Evolutionary conservation across 2,888 invertebrate species (phyloP), one percentile per base, ranked within the genome.

Genomic region (Morpho helenor): DNA sequence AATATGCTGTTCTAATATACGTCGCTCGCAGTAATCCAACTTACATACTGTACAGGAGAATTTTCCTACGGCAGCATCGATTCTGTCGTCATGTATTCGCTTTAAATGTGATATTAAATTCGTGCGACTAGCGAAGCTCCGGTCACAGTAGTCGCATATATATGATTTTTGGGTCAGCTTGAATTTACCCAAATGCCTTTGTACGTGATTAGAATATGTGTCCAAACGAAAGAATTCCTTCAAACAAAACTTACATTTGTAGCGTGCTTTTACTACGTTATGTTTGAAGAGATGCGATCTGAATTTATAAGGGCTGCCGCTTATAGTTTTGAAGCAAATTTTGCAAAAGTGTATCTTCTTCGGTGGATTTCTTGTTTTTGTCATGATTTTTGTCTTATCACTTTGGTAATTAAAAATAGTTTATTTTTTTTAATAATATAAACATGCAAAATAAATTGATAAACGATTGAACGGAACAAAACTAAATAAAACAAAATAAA

Each of bases 71-170:
- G 59, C 44, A 0, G 60, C 58, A 0, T 61, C 31, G 0, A 64
- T 58, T 3, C 67, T 57, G 10, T 83, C 82, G 2, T 84, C 82
- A 31, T 87, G 87, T 0, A 84, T 66, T 47, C 70, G 72, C 0
- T 70, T 73, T 0, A 87, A 41, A 56, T 87, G 87, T 0, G 60
- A 58, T 0, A 82, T 69, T 2, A 87, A 60, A 54, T 83, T 86
- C 0, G 76, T 67, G 66, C 84, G 87, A 8, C 77, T 79, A 0
- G 76, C 71, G 8, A 83, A 87, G 1, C 70, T 65, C 0, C 84
- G 72, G 1, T 75, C 79, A 7, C 87, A 87, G 7, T 84, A 71
- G 22, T 86, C 84, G 7, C 87, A 87, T 0, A 68, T 62, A 49
- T 66, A 77, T 0, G 58, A 50, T 56, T 75, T 79, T 9, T 67